These are phyloP conservation scores for Helobdella robusta DNA, from an alignment of 2,888 invertebrate species.

Conservation along the genomic window DNA sequence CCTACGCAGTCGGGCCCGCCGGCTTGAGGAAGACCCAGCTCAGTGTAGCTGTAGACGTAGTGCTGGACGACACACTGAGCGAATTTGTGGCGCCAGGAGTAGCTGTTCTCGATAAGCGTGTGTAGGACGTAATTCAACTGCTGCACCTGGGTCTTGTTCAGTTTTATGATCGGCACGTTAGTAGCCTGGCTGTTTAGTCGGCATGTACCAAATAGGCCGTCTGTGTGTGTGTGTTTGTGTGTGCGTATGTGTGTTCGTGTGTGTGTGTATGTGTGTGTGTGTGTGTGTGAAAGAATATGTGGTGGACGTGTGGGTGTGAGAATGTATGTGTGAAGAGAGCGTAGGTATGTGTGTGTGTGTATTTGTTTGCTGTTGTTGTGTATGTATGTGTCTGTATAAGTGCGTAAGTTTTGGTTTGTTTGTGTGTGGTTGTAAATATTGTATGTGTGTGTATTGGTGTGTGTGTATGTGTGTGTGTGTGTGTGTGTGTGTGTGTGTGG, in stretches of 20 bases:
- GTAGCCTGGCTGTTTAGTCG: background rate
- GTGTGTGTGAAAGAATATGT: constrained; percentile 6
- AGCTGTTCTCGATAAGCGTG: constrained; percentile 21
- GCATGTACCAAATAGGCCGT: constrained; percentile 26
- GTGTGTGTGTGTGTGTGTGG: too few relatives aligned
- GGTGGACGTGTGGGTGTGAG: constrained; percentile 1
- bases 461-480: too few relatives aligned
- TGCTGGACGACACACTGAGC: constrained; percentile 24
- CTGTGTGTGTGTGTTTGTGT: constrained; percentile 13
- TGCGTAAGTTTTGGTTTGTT: too few relatives aligned
- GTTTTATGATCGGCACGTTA: constrained; percentile 8
- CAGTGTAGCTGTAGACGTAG: background rate
- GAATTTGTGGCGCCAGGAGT: constrained; percentile 25
- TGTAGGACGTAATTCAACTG: constrained; percentile 16
- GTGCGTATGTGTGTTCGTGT: background rate
- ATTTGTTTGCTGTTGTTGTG: background rate
- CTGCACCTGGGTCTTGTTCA: constrained; percentile 9
- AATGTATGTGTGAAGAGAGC: background rate
- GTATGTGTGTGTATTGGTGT: constrained; percentile 2
- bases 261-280: constrained; percentile 14
- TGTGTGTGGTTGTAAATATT: too few relatives aligned
- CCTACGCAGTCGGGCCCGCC: too few relatives aligned
- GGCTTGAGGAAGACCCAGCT: too few relatives aligned
- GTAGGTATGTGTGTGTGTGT: too few relatives aligned
- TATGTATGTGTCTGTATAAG: background rate